These are phyloP conservation scores for Elachura formosa DNA, from an alignment of 2,113 vertebrate species.

Conservation along the genomic window DNA sequence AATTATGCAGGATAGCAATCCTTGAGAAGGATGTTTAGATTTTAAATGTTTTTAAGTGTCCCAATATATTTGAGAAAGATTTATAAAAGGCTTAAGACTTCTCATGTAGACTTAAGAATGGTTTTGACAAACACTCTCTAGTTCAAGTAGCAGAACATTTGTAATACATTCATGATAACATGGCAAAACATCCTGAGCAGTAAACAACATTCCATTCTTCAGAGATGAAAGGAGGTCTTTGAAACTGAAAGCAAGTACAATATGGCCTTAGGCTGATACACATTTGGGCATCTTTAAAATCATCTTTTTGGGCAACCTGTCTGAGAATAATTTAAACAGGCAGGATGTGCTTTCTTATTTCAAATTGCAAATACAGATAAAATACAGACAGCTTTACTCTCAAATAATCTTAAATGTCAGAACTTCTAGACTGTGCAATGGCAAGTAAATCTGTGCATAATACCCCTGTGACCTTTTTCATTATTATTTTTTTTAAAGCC, in stretches of 20 bases:
- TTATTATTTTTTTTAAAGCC: not conserved
- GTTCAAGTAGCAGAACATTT: slow-evolving; percentile 56
- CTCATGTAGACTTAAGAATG: slow-evolving; percentile 13
- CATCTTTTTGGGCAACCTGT: slow-evolving; percentile 56
- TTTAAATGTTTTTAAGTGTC: not conserved
- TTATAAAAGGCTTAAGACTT: slow-evolving; percentile 39
- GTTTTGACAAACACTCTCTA: slow-evolving; percentile 12
- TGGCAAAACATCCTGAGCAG: slow-evolving; percentile 57
- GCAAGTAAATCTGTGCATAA: not conserved
- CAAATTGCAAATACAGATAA: slow-evolving; percentile 36
- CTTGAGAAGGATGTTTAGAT: slow-evolving; percentile 13
- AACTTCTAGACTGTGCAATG: not conserved
- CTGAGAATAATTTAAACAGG: slow-evolving; percentile 54
- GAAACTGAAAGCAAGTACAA: slow-evolving; percentile 55
- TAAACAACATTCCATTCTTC: slow-evolving; percentile 67
- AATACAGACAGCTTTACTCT: slow-evolving; percentile 28
- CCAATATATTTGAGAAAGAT: not conserved
- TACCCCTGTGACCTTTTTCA: not conserved
- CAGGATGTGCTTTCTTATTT: slow-evolving; percentile 44
- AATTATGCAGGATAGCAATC: not conserved
- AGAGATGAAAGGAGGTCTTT: slow-evolving; percentile 63
- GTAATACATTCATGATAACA: slow-evolving; percentile 46
- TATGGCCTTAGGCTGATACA: slow-evolving; percentile 34
- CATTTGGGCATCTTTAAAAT: slow-evolving; percentile 58
- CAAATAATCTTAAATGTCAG: slow-evolving; percentile 17